phyloP scores from a whole-genome alignment of 2,888 invertebrate species.

The Acrobasis consociella region DNA sequence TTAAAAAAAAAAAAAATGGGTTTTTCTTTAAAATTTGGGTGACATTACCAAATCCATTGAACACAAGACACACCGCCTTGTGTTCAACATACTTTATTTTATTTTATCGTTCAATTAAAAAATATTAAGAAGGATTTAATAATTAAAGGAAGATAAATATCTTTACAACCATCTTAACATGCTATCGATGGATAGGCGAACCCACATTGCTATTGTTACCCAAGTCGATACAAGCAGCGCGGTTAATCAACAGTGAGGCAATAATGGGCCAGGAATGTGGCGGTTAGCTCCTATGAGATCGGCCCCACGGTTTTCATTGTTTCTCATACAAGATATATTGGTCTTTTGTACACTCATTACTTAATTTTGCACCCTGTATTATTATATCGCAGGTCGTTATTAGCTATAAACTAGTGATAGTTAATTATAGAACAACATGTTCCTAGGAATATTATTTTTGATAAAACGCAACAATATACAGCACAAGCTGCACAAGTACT shows the following conservation, averaged over 20 bases:
- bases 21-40: no score
- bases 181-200: not conserved
- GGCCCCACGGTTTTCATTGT: constrained; percentile 40
- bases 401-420: not conserved
- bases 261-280: constrained; percentile 32
- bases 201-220: constrained; percentile 16
- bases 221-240: constrained; percentile 20
- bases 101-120: no score
- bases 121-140: no score
- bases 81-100: no score
- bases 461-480: no score
- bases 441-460: no score
- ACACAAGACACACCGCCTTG: no score
- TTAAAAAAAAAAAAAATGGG: no score
- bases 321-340: not conserved
- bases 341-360: not conserved
- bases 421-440: constrained; percentile 4
- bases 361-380: constrained; percentile 10
- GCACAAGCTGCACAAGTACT: no score
- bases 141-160: no score
- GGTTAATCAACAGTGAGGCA: constrained; percentile 37
- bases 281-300: constrained; percentile 38
- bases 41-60: no score
- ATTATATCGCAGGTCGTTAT: constrained; percentile 3
- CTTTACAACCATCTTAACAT: no score